Base-by-base conservation (phyloP, 2,888 invertebrate species). In the Furcula furcula region DNA sequence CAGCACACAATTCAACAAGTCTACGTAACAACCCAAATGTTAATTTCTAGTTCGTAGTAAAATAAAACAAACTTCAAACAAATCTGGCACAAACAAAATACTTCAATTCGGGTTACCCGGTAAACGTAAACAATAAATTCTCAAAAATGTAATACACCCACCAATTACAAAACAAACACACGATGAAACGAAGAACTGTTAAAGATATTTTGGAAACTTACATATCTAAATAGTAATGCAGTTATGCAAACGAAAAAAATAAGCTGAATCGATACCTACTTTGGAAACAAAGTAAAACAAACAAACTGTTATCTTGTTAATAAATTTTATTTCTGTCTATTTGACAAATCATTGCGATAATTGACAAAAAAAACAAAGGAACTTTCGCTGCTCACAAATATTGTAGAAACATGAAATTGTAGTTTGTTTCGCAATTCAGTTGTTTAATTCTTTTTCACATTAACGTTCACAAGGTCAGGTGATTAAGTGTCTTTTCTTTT, bases 1-100 rank as follows among this genome's bases (percentile, higher is more conserved):
- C 86, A 88, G 83, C 85, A 87, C 82, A 61, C 61, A 76, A 58
- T 53, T 51, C 51, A 62, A 53, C 55, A 58, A 53, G 43, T 36
- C 36, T 31, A 43, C 50, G 55, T 45, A 52, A 40, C 29, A 43
- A 46, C 38, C 48, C 34, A 53, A 35, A 26, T 55, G 52, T 57
- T 57, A 55, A 55, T 49, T n/a, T 44, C 43, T 57, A 59, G 40
- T 32, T 37, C 49, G 45, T 41, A 50, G 33, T 44, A 37, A 34
- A 35, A 42, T 34, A 30, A 37, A 39, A 18, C 31, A 38, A 39
- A 40, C 31, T 36, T 44, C 34, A 55, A 38, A 35, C 35, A 52
- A 53, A 33, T 39, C 32, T 40, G 40, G 36, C 44, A 55, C 47
- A 46, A 60, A 57, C 50, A 54, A 46, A 49, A 14, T 13, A 51